Conservation (phyloP, 1,140 invertebrate species). For the Bombyx mandarina region DNA sequence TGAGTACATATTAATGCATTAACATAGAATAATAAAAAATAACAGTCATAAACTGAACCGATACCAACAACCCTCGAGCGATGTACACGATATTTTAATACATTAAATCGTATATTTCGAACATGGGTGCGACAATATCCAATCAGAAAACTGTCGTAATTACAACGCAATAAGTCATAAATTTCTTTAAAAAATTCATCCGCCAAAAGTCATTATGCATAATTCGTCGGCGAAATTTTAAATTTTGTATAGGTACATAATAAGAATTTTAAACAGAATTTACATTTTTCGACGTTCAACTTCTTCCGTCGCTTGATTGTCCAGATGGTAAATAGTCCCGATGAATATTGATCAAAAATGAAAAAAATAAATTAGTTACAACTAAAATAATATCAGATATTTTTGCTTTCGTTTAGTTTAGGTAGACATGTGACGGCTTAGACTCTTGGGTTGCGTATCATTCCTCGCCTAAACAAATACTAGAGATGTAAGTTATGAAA, state of each 20-base stretch:
- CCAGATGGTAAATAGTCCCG: too few relatives aligned
- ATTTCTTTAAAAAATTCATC: slow-evolving; percentile 27
- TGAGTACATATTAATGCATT: slow-evolving; percentile 35
- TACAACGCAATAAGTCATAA: slow-evolving; percentile 41
- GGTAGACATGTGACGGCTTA: too few relatives aligned
- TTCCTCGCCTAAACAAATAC: slow-evolving; percentile 12
- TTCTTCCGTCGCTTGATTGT: too few relatives aligned
- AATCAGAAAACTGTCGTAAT: slow-evolving; percentile 42
- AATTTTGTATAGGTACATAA: slow-evolving; percentile 40
- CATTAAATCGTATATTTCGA: slow-evolving; percentile 39
- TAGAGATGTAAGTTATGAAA: slow-evolving; percentile 10
- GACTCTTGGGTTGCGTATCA: not conserved
- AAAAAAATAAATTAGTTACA: too few relatives aligned
- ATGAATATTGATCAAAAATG: too few relatives aligned
- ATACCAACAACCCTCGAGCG: slow-evolving; percentile 45
- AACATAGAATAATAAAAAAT: slow-evolving; percentile 54
- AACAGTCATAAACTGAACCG: slow-evolving; percentile 45
- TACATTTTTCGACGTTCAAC: not conserved
- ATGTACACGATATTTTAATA: slow-evolving; percentile 40
- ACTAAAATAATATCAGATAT: too few relatives aligned
- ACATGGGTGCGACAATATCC: slow-evolving; percentile 27
- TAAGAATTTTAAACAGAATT: slow-evolving; percentile 45
- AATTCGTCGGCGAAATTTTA: slow-evolving; percentile 46
- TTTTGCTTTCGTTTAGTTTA: too few relatives aligned
- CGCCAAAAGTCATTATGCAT: slow-evolving; percentile 43